A percentile compares a stretch with the other conserved stretches of the same genome.
phyloP scores from a whole-genome alignment of 2,113 vertebrate species.

The Coreoperca whiteheadi region DNA sequence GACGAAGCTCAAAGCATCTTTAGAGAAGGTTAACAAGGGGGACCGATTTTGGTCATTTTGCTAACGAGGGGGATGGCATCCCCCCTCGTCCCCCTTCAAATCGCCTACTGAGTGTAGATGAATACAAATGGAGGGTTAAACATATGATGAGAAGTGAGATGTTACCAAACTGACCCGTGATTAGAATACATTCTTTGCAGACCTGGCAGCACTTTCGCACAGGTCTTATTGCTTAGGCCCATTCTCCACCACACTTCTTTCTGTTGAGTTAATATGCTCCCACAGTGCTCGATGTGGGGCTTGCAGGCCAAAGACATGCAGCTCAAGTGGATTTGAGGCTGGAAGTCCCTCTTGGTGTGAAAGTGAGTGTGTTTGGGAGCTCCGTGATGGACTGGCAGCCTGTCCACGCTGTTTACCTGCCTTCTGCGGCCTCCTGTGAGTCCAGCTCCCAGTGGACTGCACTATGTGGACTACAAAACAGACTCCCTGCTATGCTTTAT shows the following conservation, averaged over 20 bases:
- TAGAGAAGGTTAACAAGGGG: too few species aligned
- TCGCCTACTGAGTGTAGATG: too few species aligned
- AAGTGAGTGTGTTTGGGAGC: neutral
- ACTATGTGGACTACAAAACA: conserved; percentile 19
- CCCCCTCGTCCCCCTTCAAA: too few species aligned
- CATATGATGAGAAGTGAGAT: neutral
- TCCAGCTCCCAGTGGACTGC: neutral
- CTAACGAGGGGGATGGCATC: too few species aligned
- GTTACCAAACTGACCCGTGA: neutral
- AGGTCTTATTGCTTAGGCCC: too few species aligned
- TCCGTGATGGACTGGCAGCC: neutral
- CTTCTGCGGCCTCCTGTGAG: neutral
- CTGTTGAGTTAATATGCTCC: neutral
- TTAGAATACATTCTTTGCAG: neutral
- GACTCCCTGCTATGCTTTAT: neutral
- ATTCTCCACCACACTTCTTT: too few species aligned
- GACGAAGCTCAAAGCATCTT: too few species aligned
- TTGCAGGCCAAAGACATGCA: neutral
- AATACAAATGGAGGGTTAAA: neutral
- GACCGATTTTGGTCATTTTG: too few species aligned
- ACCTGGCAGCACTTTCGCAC: neutral
- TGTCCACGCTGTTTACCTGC: neutral
- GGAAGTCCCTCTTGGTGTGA: neutral
- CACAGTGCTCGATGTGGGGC: neutral
- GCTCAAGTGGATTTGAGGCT: neutral